These are phyloP conservation scores for Megathymus violae DNA, from an alignment of 1,140 invertebrate genomes.

Conservation along the genomic window DNA sequence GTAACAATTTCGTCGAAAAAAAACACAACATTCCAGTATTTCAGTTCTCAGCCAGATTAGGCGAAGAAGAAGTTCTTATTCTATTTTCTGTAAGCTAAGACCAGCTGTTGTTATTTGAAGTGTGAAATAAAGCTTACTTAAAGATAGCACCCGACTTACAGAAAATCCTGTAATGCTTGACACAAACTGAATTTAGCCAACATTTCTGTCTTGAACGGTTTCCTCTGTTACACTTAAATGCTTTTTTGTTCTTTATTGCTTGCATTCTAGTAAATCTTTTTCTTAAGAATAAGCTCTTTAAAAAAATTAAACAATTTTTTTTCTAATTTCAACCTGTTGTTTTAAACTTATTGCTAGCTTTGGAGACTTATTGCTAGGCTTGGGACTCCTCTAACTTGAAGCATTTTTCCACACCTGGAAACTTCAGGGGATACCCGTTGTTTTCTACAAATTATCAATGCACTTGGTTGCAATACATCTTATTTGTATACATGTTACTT, in stretches of 20 bases:
- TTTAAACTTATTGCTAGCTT: no score
- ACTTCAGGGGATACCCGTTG: no score
- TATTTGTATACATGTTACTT: no score
- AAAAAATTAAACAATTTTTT: no score
- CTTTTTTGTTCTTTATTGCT: not conserved
- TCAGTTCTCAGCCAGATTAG: conserved; percentile 7
- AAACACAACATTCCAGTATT: not conserved
- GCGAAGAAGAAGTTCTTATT: conserved; percentile 14
- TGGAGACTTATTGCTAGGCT: no score
- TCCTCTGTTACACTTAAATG: not conserved
- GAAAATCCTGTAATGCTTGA: conserved; percentile 26
- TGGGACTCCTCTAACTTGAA: no score
- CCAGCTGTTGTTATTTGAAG: conserved; percentile 17
- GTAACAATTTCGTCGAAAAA: not conserved
- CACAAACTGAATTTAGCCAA: conserved; percentile 19
- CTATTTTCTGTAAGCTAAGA: conserved; percentile 25
- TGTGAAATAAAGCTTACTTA: conserved; percentile 29
- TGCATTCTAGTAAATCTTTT: not conserved
- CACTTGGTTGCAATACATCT: no score
- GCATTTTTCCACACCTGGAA: no score
- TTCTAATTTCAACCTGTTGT: no score
- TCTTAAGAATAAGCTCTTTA: not conserved
- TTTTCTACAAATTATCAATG: no score
- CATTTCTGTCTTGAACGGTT: not conserved
- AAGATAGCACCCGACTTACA: conserved; percentile 18